Evolutionary conservation across 1,140 invertebrate species (phyloP), one percentile per base, ranked within the genome.

Genomic region (Marisa cornuarietis): DNA sequence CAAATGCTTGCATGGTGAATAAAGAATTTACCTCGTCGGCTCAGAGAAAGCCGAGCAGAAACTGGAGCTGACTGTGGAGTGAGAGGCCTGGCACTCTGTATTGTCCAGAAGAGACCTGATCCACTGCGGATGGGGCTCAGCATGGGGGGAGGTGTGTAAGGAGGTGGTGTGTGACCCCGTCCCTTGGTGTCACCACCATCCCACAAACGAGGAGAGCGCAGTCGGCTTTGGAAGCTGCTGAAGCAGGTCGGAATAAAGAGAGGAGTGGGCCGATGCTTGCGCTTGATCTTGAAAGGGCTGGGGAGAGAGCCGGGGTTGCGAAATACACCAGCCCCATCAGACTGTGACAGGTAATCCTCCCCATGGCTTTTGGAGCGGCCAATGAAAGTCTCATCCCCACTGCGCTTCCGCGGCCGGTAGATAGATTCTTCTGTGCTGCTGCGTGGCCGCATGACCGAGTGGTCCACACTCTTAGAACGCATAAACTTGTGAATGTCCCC

Each of bases 141-240:
- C 85, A 98, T 97, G 0, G 97, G 97, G 54, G 96, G 95, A 5
- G 97, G 97, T 0, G 97, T 99, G 87, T 97, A 98, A 9, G 90
- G 90, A 14, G 89, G 89, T 65, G 89, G 93, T 20, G 94, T 93
- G 90, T 92, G 83, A 20, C 84, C 85, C 63, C 73, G 84, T 16
- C 74, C 76, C 52, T 76, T 81, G 26, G 77, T 80, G 76, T 83
- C 82, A 63, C 83, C 83, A 54, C 84, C 83, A 80, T 91, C 91
- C 86, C 91, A 90, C 26, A 93, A 90, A 51, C 92, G 91, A 84
- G 87, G 92, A 85, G 93, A 93, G 26, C 94, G 89, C 13, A 94
- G 87, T 61, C 93, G 91, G 82, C 90, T 91, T 76, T 89, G 88
- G 74, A 84, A 93, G 91, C 90, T 92, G 87, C 90, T 93, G 14